These are phyloP conservation scores for Hybognathus amarus DNA, from an alignment of 2,797 vertebrate genomes.

Conservation along the genomic window DNA sequence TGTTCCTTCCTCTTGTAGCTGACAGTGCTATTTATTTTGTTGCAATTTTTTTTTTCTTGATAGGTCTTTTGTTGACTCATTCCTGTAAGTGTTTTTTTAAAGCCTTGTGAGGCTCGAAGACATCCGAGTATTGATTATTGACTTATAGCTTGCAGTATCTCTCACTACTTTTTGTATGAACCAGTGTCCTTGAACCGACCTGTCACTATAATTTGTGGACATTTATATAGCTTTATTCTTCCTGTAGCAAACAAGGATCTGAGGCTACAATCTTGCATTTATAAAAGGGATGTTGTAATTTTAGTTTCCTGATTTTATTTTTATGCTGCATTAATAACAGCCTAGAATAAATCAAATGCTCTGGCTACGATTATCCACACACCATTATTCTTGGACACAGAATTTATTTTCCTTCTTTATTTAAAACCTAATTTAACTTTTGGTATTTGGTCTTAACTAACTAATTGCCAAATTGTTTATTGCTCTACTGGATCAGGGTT, in stretches of 20 bases:
- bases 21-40: conserved; percentile 25
- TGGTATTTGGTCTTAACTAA: conserved; percentile 59
- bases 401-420: not conserved
- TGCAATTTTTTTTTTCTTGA: not conserved
- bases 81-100: conserved; percentile 15
- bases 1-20: conserved; percentile 23
- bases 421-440: conserved; percentile 28
- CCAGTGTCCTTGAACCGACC: not conserved
- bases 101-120: not conserved
- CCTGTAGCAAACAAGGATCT: not conserved
- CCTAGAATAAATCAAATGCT: not conserved
- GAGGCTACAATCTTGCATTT: conserved; percentile 1
- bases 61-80: conserved; percentile 9
- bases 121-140: not conserved
- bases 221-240: conserved; percentile 11
- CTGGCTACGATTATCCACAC: not conserved
- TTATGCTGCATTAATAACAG: not conserved
- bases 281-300: not conserved
- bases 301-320: not conserved
- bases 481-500: conserved; percentile 58
- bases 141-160: conserved; percentile 24
- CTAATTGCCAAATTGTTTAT: conserved; percentile 71
- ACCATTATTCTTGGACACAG: not conserved
- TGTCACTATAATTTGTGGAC: not conserved
- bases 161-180: conserved; percentile 20